Base-by-base conservation (phyloP, 2,113 vertebrate genomes). In the Gavia stellata region DNA sequence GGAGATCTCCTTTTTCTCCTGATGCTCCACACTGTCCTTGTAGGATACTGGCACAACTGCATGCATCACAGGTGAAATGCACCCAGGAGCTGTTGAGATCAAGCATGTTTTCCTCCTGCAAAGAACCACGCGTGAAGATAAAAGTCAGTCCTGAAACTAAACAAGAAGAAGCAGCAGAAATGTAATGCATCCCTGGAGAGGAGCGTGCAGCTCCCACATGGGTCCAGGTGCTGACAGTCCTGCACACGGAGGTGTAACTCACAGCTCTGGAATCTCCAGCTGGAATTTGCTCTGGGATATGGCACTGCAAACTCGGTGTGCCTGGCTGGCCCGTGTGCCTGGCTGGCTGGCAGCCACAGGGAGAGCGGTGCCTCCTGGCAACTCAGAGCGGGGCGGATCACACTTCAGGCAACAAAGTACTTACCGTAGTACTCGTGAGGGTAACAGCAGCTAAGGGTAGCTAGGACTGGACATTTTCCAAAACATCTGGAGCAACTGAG, bases 321-420 rank as follows among this genome's bases (percentile, higher is more conserved):
- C n/a, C 59, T 36, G 59, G 59, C 56, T n/a, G 66, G 34, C 61
- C 49, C 0, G 5, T 36, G 84, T 82, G 58, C 23, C 59, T 52
- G 78, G 26, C 34, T 96, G 95, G 86, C 78, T 1, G 0, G 70
- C 61, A 84, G 86, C 77, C 92, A 92, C 16, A 8, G 14, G 15
- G 49, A 53, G 15, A 87, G 47, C 80, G 11, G 29, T 58, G 52
- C 52, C 49, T 92, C 10, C 47, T 47, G 77, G 80, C 63, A 74
- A 0, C 68, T 33, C 40, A 10, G 62, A 33, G 67, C 3, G 0
- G 8, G 66, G 33, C 0, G 3, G 52, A 56, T 45, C 1, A 0
- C 1, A 4, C 90, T 55, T 16, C n/a, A 21, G 49, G 90, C 53
- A 77, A 10, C 31, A 9, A 49, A 53, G 20, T 17, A 8, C 83